These are phyloP conservation scores for Chaetorhynchus papuensis DNA, from an alignment of 2,113 vertebrate species.

Conservation along the genomic window DNA sequence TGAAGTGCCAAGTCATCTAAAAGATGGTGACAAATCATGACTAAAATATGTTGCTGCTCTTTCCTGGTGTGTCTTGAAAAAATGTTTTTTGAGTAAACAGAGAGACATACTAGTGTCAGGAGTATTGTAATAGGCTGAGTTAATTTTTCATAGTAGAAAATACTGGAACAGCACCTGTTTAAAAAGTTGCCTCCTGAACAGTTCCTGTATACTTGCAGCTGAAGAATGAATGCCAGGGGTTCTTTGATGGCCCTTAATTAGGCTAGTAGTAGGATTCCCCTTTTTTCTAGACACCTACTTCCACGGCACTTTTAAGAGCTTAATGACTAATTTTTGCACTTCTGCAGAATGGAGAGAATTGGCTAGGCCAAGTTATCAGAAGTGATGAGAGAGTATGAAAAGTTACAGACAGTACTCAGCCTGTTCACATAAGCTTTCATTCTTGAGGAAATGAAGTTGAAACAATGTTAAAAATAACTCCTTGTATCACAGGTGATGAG, in stretches of 20 bases:
- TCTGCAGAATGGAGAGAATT: background rate
- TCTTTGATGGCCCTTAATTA: background rate
- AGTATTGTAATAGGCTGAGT: background rate
- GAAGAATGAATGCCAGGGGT: background rate
- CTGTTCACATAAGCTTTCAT: background rate
- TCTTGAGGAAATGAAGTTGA: background rate
- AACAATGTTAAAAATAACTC: background rate
- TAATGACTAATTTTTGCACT: background rate
- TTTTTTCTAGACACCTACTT: background rate
- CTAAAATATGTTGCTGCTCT: background rate
- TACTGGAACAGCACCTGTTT: background rate
- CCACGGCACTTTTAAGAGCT: background rate
- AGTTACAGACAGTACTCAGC: background rate
- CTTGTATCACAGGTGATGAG: background rate
- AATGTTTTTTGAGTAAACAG: background rate
- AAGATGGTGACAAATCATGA: background rate
- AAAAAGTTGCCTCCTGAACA: background rate
- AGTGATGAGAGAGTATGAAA: background rate
- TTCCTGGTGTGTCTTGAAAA: background rate
- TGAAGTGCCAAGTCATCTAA: background rate
- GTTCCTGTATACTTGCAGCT: background rate
- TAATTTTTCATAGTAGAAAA: background rate
- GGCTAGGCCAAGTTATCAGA: background rate
- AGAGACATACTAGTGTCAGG: background rate
- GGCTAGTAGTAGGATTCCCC: background rate